Evolutionary conservation across 2,797 vertebrate genomes (phyloP), one percentile per base, ranked within the genome.

Genomic region (Myotis pilosus): DNA sequence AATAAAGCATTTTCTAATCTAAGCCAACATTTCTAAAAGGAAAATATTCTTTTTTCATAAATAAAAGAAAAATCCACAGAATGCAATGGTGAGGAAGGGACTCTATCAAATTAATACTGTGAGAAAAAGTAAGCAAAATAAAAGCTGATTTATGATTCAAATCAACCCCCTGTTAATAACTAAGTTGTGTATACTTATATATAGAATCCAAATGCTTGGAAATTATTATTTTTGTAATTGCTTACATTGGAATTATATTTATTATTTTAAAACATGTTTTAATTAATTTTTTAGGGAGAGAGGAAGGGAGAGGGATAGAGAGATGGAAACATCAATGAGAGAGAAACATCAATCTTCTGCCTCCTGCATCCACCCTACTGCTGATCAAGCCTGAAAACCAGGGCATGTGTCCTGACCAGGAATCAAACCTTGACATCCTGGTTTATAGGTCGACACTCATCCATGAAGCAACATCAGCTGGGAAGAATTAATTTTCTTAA

Each of bases 1-100:
- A 90, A 87, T 94, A 95, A 95, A 94, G 68, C n/a, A 66, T 93
- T 89, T 92, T 90, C 60, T 87, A 93, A 95, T 92, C 51, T 20
- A 95, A 75, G 84, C 47, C 85, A 94, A 36, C 19, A 33, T 83
- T 76, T 84, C 60, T 20, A 78, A 51, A 94, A 92, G 62, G 44
- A 64, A 96, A 96, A 55, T 33, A 60, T 57, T 81, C 44, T 95
- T 86, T 62, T 83, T 33, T 94, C 28, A 85, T 13, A 51, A 57
- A 41, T 76, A 60, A 87, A 93, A 64, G 9, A 80, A 72, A 94
- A 92, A n/a, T 72, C 4, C 69, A 55, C 15, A 84, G 8, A 91
- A 80, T 81, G 78, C 11, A 47, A 44, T 72, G 28, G 66, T 5
- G 15, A 76, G 23, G 36, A 92, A 93, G 57, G 33, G 1, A 79